Evolutionary conservation across 2,888 invertebrate species (phyloP).

Genomic region (Andrena fulva): DNA sequence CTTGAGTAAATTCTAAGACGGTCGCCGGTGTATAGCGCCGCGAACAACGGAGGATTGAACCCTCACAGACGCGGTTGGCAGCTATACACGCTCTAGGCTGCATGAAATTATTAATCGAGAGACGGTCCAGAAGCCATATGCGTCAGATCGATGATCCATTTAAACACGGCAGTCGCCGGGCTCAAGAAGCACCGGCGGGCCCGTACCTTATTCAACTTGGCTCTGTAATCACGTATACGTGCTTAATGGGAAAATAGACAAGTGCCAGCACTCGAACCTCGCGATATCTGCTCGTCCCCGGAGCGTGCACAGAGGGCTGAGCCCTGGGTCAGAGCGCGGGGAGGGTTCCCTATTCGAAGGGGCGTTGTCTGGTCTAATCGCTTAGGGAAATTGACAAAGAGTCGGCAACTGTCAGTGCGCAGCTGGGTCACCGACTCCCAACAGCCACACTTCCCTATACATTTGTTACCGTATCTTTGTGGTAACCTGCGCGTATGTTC

Average conservation of each 20-base stretch:
- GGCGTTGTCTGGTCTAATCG: slow-evolving; percentile 77
- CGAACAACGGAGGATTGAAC: slow-evolving; percentile 34
- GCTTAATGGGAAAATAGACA: slow-evolving; percentile 79
- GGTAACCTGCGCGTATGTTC: slow-evolving; percentile 3
- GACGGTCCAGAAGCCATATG: slow-evolving; percentile 58
- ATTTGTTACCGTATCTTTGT: slow-evolving; percentile 24
- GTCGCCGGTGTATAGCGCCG: background rate
- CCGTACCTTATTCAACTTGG: slow-evolving; percentile 58
- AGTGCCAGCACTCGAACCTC: slow-evolving; percentile 69
- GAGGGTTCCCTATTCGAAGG: slow-evolving; percentile 55
- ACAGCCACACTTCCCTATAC: slow-evolving; percentile 55
- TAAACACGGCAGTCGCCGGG: slow-evolving; percentile 50
- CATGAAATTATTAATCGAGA: slow-evolving; percentile 66
- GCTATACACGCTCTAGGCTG: background rate
- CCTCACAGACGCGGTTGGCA: background rate
- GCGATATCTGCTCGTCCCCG: slow-evolving; percentile 64
- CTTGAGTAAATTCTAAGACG: slow-evolving; percentile 34
- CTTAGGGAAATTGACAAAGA: slow-evolving; percentile 81
- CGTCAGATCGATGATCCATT: slow-evolving; percentile 66
- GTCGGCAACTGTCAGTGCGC: slow-evolving; percentile 80
- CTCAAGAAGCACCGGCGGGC: slow-evolving; percentile 46
- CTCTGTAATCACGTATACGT: slow-evolving; percentile 74
- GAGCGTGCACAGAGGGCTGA: slow-evolving; percentile 39
- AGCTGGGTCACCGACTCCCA: slow-evolving; percentile 78
- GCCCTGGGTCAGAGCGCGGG: slow-evolving; percentile 41